A percentile compares a stretch with the other conserved stretches of the same genome.
Conservation (phyloP, 2,888 invertebrate species). For the Lathronympha strigana region DNA sequence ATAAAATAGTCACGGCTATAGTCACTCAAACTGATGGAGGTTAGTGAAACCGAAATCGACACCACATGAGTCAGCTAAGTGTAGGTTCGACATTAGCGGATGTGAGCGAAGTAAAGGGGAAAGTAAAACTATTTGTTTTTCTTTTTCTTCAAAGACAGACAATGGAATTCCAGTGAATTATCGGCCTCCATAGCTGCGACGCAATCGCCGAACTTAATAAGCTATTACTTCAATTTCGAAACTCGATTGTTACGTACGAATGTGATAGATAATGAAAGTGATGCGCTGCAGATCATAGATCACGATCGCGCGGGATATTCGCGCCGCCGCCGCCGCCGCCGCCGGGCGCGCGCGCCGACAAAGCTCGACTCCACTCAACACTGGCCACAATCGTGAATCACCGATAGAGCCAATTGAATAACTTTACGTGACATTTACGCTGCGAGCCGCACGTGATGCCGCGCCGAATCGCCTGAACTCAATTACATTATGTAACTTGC, state of each 20-base stretch:
- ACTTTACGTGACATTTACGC: conserved; percentile 68
- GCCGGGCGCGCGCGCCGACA: conserved; percentile 53
- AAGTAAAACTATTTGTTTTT: conserved; percentile 81
- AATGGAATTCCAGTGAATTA: conserved; percentile 60
- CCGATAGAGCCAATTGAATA: conserved; percentile 64
- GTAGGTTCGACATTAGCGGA: conserved; percentile 75
- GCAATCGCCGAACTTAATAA: conserved; percentile 48
- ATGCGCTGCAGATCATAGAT: conserved; percentile 67
- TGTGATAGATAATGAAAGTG: conserved; percentile 71
- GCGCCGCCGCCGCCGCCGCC: too few species aligned
- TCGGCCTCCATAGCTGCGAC: conserved; percentile 49
- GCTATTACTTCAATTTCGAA: conserved; percentile 65
- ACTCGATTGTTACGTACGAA: conserved; percentile 65
- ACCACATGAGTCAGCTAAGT: conserved; percentile 76
- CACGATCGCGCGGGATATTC: conserved; percentile 59
- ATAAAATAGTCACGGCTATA: conserved; percentile 55
- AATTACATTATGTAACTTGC: conserved; percentile 75
- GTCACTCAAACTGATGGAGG: conserved; percentile 66
- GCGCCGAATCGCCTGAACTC: conserved; percentile 64
- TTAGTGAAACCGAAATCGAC: conserved; percentile 78
- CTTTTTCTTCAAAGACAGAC: conserved; percentile 65
- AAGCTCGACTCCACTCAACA: conserved; percentile 28
- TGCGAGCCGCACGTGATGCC: conserved; percentile 80
- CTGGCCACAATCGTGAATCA: conserved; percentile 62
- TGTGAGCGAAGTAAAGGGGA: conserved; percentile 77